Evolutionary conservation across 2,113 vertebrate genomes (phyloP).

Genomic region (Anolis sagrei): DNA sequence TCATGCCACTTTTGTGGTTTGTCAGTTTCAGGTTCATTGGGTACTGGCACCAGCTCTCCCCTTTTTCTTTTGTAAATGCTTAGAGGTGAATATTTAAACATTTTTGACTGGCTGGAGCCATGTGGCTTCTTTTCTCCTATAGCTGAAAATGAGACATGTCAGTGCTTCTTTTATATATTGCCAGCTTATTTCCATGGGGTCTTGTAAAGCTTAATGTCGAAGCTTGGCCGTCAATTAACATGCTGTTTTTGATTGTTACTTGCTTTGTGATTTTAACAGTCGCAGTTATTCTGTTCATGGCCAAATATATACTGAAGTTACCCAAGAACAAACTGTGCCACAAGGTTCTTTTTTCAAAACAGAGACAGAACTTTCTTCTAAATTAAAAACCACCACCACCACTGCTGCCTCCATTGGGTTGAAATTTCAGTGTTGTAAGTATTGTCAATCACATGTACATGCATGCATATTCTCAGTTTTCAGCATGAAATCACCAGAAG

Average conservation of each 20-base stretch:
- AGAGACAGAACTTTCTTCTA: constrained; percentile 8
- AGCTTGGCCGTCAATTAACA: constrained; percentile 41
- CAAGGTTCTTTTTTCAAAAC: constrained; percentile 40
- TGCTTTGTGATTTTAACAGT: constrained; percentile 49
- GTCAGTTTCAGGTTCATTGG: background rate
- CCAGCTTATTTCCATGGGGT: constrained; percentile 37
- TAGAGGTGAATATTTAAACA: constrained; percentile 36
- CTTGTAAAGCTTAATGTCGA: constrained; percentile 32
- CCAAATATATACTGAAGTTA: constrained; percentile 20
- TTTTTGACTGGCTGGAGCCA: constrained; percentile 37
- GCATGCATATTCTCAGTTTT: background rate
- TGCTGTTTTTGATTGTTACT: constrained; percentile 49
- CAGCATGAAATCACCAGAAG: background rate
- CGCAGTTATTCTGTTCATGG: constrained; percentile 3
- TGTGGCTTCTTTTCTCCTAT: constrained; percentile 31
- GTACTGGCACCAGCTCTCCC: constrained; percentile 1
- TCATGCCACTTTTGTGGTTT: background rate
- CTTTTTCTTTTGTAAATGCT: background rate
- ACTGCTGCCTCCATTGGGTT: background rate
- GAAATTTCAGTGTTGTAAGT: constrained; percentile 14
- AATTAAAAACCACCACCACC: background rate
- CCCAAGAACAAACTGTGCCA: constrained; percentile 47
- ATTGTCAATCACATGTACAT: background rate
- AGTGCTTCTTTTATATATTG: background rate
- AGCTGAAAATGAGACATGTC: constrained; percentile 21